Base-by-base conservation (phyloP, 2,797 vertebrate genomes). In the Harpagifer antarcticus region DNA sequence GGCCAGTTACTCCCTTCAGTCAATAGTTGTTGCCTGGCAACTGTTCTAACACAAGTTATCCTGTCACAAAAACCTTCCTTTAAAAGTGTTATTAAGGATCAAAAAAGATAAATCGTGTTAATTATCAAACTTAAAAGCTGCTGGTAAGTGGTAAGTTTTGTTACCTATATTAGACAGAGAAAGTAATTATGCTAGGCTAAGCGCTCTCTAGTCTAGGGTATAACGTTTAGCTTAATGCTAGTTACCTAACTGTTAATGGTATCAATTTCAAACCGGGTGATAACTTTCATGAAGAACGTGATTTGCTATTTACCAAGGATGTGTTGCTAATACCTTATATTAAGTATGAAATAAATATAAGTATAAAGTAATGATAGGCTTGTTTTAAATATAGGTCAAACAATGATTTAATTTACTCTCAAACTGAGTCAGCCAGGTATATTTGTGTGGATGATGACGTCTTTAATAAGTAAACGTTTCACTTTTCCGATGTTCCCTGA, bases 401-500 rank as follows among this genome's bases (percentile, higher is more conserved):
- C n/a, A 19, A 19, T 16, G 27, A 14, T 23, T 52, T 19, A 12
- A 3, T 71, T 23, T 55, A 0, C 4, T 55, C 50, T 11, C 15
- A n/a, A 52, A 12, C 23, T 16, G 12, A 60, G 33, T 37, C 33
- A 37, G 33, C 8, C 33, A 37, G 33, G 8, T 37, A 9, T 37
- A 37, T 37, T 37, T 37, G 33, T 37, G 33, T 37, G 33, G 33
- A 16, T 15, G 1, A 14, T 16, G 3, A 3, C 5, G 2, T 6
- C 8, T 37, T 2, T 43, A 7, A 2, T 7, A 17, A 17, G 9
- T 20, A 11, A 5, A 14, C 0, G 0, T 11, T 0, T 48, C 3
- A 3, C 53, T 74, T 14, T 80, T 79, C 67, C 79, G 10, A 83
- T 56, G 54, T 78, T 79, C 68, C 43, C 23, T 8, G 76, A 92